phyloP scores from a whole-genome alignment of 2,113 vertebrate species.

The Oxyura jamaicensis region DNA sequence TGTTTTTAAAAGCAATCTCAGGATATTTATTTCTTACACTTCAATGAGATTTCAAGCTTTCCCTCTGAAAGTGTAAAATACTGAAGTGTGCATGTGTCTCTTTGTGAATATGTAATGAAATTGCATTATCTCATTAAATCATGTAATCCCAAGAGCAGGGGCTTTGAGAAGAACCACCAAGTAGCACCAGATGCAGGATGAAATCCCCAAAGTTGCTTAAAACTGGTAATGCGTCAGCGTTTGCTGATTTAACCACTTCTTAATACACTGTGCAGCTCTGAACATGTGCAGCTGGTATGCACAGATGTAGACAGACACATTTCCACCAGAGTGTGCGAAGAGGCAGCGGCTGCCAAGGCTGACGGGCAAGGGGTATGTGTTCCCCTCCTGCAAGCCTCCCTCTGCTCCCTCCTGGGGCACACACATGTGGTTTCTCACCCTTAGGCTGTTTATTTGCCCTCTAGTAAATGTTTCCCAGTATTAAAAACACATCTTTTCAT shows the following conservation, averaged over 20 bases:
- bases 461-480: background rate
- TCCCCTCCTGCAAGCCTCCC: background rate
- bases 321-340: background rate
- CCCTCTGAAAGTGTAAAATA: background rate
- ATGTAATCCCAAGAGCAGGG: background rate
- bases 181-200: background rate
- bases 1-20: background rate
- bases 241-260: background rate
- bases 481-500: background rate
- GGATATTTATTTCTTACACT: background rate
- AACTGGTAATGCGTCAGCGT: background rate
- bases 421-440: background rate
- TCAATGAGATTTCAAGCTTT: background rate
- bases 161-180: background rate
- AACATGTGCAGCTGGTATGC: background rate
- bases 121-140: background rate
- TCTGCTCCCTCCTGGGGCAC: background rate
- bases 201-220: background rate
- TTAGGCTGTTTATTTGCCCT: background rate
- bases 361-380: background rate
- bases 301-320: background rate
- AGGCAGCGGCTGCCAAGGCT: fast-evolving
- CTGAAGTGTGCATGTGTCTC: background rate
- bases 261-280: background rate
- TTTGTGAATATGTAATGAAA: background rate